Base-by-base conservation (phyloP, 2,113 vertebrate species). In the Meriones unguiculatus region DNA sequence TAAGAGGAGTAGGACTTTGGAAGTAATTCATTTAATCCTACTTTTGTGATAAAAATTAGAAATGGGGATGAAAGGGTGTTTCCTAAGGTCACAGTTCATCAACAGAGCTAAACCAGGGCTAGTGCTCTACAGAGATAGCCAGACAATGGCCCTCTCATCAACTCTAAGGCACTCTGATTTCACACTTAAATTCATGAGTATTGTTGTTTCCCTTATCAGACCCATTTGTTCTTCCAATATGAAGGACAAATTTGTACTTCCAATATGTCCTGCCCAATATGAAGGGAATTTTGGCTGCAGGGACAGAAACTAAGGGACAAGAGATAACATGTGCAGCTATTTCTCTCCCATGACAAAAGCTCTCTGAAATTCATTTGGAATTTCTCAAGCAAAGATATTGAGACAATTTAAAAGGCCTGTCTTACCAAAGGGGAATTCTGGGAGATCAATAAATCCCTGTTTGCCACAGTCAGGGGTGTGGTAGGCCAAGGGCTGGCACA, bases 381-480 rank as follows among this genome's bases (percentile, higher is more conserved):
- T 72, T 89, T 89, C 38, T 91, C 94, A 80, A 65, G 81, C 72
- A 86, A 77, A 95, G 87, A 78, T 76, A 93, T 1, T 32, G 65
- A 86, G 76, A 81, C 5, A 20, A 75, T 86, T 92, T 30, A 73
- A 69, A 78, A 38, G 1, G 18, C 75, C n/a, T 14, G 52, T 93
- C 98, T 99, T 99, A 99, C 99, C 98, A 97, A 99, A 99, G 0
- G 99, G 99, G 98, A 99, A 99, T 98, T 99, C 99, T 0, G 99
- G 99, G 92, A 99, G 99, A 84, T 99, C 99, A 28, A 99, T 99
- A 97, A 99, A 99, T 1, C 99, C 99, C 96, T 99, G 99, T 87
- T 99, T 99, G 98, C 98, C 98, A 86, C 99, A 99, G 95, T 99
- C 99, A 0, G 99, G 99, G 11, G 99, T 99, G 97, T 99, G 99